Evolutionary conservation across 2,113 vertebrate genomes (phyloP), one percentile per base, ranked within the genome.

Genomic region (Mesitornis unicolor): DNA sequence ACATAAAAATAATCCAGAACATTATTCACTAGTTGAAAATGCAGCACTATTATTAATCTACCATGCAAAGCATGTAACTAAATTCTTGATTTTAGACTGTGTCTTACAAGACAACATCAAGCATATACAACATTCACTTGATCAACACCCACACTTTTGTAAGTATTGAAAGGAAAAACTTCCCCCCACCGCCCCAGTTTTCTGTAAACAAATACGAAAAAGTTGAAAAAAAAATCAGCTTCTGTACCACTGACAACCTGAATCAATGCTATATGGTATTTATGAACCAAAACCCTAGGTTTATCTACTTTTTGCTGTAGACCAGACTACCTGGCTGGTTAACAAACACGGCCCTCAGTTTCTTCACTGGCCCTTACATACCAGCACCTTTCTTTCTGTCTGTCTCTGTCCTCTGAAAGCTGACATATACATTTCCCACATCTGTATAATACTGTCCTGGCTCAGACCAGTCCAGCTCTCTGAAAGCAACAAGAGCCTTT

Each of bases 141-240:
- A 63, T 40, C 40, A 69, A 43, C 21, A 77, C 6, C 29, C 51
- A 43, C 12, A n/a, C 19, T 65, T 87, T 7, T 33, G 1, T 10
- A 77, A 63, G 16, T 33, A 25, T 13, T 29, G 3, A 48, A 84
- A 74, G 5, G 20, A 61, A 73, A 60, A 83, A 25, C 9, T 16
- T 7, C 26, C 31, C 7, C 18, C 18, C 8, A 9, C 12, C 0
- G 0, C 10, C 8, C 3, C 24, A 28, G 3, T 84, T 77, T 70
- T 77, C 79, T 40, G 31, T 59, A 88, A 94, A 67, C 14, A 74
- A 19, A 12, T 3, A 38, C 0, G 0, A 31, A 56, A 8, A 76
- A 65, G 33, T 50, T 53, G 33, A 51, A 51, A 22, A 51, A 22
- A 51, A 54, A 47, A 69, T 5, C 20, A 19, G 9, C 10, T 81